These are phyloP conservation scores for Neria commutata DNA, from an alignment of 2,888 invertebrate species.

Conservation along the genomic window DNA sequence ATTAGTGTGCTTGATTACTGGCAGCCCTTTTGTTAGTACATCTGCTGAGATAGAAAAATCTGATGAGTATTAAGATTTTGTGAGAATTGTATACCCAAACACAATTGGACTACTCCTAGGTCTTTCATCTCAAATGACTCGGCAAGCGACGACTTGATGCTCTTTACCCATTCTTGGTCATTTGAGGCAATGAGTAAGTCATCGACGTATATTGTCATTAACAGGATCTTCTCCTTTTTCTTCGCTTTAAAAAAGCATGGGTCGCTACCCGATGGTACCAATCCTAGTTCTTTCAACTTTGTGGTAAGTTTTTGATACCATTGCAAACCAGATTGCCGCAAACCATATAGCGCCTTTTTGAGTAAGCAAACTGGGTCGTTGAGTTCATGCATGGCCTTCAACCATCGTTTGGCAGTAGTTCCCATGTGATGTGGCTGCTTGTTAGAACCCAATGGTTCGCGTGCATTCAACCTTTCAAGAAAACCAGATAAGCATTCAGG, in stretches of 20 bases:
- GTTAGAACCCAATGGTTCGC: neutral
- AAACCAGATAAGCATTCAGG: neutral
- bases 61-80: no score
- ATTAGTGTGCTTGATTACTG: no score
- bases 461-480: neutral
- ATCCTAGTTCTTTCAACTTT: neutral
- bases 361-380: neutral
- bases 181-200: constrained; percentile 31
- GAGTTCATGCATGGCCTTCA: neutral
- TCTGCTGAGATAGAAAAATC: no score
- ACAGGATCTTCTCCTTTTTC: neutral
- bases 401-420: neutral
- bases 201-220: constrained; percentile 24
- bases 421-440: neutral
- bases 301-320: neutral
- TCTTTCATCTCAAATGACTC: constrained; percentile 29
- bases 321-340: neutral
- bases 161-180: constrained; percentile 16
- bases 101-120: constrained; percentile 26
- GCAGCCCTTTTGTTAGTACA: no score
- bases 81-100: neutral
- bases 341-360: neutral
- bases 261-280: neutral
- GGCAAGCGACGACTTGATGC: constrained; percentile 17
- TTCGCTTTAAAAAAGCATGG: neutral